Percentiles rank a stretch among this genome's conserved stretches.
These are phyloP conservation scores for Hapalemur alaotrensis DNA, from an alignment of 2,797 vertebrate genomes.

Conservation along the genomic window DNA sequence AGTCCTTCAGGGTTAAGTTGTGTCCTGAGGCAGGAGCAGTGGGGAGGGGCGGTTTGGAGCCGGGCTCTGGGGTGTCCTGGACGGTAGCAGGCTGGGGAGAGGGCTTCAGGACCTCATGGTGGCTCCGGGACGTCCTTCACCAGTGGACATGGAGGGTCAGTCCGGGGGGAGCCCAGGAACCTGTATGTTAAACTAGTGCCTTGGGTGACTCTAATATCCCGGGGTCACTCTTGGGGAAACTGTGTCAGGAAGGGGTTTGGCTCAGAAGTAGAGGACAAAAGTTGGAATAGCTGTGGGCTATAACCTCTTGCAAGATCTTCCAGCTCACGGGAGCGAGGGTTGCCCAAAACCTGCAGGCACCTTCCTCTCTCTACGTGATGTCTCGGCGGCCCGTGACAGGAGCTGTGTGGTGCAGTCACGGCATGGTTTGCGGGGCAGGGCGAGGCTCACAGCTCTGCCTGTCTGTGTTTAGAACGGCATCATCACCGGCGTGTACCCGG, in stretches of 20 bases:
- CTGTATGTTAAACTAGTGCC: neutral
- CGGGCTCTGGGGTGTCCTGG: rapidly evolving
- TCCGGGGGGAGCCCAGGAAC: neutral
- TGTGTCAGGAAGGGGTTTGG: too few species aligned
- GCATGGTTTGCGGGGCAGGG: rapidly evolving
- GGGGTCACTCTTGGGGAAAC: neutral
- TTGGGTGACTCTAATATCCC: rapidly evolving
- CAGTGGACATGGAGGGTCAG: neutral
- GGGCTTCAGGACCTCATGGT: neutral
- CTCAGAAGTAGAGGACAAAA: neutral
- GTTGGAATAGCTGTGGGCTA: rapidly evolving
- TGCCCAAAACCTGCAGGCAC: rapidly evolving
- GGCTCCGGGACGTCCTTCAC: neutral
- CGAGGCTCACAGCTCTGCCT: rapidly evolving
- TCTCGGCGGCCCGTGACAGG: rapidly evolving
- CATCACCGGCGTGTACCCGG: slow-evolving; percentile 97
- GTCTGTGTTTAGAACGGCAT: slow-evolving; percentile 87
- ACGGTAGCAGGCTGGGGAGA: neutral
- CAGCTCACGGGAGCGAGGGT: rapidly evolving
- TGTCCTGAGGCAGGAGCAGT: neutral
- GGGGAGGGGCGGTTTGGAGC: too few species aligned
- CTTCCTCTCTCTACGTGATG: neutral
- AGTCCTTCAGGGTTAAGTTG: rapidly evolving
- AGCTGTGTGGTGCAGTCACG: rapidly evolving
- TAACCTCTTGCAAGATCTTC: neutral